phyloP scores from a whole-genome alignment of 2,113 vertebrate genomes.

The Takifugu flavidus region DNA sequence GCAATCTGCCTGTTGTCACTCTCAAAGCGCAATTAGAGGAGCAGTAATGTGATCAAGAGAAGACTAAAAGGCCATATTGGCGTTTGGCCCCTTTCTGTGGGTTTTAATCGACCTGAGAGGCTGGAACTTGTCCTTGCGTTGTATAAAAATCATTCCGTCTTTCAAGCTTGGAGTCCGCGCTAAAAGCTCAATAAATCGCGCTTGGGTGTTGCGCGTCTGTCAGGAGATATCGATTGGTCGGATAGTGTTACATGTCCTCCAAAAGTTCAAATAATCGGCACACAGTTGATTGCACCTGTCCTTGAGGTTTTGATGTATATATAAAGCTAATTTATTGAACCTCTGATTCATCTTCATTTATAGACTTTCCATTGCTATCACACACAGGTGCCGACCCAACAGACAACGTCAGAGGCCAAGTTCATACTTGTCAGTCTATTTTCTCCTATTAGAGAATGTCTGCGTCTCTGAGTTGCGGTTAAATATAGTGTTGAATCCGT shows the following conservation, averaged over 20 bases:
- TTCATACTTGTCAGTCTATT: conserved; percentile 63
- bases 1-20: conserved; percentile 33
- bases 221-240: conserved; percentile 62
- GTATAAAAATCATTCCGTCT: conserved; percentile 39
- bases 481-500: conserved; percentile 69
- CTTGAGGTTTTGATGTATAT: neutral
- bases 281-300: neutral
- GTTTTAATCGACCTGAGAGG: conserved; percentile 43
- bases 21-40: conserved; percentile 57
- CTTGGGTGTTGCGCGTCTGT: conserved; percentile 36
- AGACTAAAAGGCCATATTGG: conserved; percentile 48
- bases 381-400: conserved; percentile 24
- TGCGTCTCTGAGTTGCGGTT: conserved; percentile 54
- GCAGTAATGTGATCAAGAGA: conserved; percentile 55
- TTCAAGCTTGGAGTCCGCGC: conserved; percentile 30
- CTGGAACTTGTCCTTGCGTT: conserved; percentile 27
- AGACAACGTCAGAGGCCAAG: conserved; percentile 44
- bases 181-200: conserved; percentile 71
- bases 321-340: conserved; percentile 1
- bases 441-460: conserved; percentile 57
- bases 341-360: conserved; percentile 10
- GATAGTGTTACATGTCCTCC: conserved; percentile 60
- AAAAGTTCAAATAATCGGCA: conserved; percentile 49
- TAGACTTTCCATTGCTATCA: conserved; percentile 22
- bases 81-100: conserved; percentile 26